Base-by-base conservation (phyloP, 1,140 invertebrate genomes). In the Holotrichia oblita region DNA sequence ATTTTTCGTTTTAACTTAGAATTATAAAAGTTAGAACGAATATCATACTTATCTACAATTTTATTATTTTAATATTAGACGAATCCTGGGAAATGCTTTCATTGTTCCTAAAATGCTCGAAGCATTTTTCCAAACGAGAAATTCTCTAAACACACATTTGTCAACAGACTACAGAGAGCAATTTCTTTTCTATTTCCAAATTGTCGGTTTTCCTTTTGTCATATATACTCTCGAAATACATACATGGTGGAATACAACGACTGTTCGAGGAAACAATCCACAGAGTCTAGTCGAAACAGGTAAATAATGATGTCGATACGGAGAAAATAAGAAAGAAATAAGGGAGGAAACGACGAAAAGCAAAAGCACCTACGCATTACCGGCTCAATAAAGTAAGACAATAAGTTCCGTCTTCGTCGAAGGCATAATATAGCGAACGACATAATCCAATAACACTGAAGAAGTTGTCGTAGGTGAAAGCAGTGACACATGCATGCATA, bases 401-500 rank as follows among this genome's bases (percentile, higher is more conserved):
- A 48, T 48, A 48, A 48, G 44, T 48, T 48, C 44, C 44, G 44
- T 14, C 12, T 48, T 48, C 44, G 44, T 14, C 44, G 24, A 64
- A 64, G 22, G 61, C 24, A 12, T 9, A 24, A 64, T 64, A 64
- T 64, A 64, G 74, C n/a, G 48, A 76, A 76, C 74, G 34, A 22
- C 74, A 76, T 76, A 76, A 76, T 76, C 74, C 74, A 44, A 76
- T 55, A 42, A 76, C 42, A 14, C 41, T 24, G 40, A 73, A 73
- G 40, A 10, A 40, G 27, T 42, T 64, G 61, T 22, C 17, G 7
- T 64, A 6, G 40, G 40, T 14, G 42, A 48, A 12, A 48, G 44
- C 8, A 14, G 44, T 12, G 12, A 64, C 24, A 64, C 17, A 64
- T 20, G 61, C 61, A 17, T 27, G 17, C 17, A n/a, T n/a, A n/a